phyloP scores from a whole-genome alignment of 2,888 invertebrate genomes.

The Synergus laeviventris region DNA sequence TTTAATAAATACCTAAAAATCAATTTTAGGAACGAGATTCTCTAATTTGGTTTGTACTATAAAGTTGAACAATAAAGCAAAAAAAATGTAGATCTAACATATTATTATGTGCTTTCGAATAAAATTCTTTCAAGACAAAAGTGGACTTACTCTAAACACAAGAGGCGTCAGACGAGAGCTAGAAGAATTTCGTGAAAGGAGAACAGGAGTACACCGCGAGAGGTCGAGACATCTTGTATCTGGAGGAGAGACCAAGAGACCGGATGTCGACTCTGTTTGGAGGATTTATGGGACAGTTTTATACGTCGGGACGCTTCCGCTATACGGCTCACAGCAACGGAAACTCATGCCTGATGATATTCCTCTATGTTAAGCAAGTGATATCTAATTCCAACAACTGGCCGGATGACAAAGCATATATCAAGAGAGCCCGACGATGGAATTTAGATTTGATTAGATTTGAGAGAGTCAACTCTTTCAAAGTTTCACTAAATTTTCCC shows the following conservation, averaged over 20 bases:
- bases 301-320: constrained; percentile 60
- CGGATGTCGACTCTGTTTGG: constrained; percentile 53
- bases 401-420: neutral
- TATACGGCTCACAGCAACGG: constrained; percentile 38
- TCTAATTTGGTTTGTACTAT: neutral
- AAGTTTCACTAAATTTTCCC: too few relatives aligned
- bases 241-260: constrained; percentile 42
- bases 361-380: neutral
- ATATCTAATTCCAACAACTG: neutral
- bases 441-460: too few relatives aligned
- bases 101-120: constrained; percentile 12
- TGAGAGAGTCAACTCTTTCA: too few relatives aligned
- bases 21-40: neutral
- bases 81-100: neutral
- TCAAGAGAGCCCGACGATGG: neutral
- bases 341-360: constrained; percentile 31
- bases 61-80: neutral
- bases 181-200: constrained; percentile 44
- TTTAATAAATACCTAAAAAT: neutral
- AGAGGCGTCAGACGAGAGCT: constrained; percentile 39
- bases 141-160: constrained; percentile 15
- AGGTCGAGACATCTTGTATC: constrained; percentile 43
- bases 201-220: constrained; percentile 40
- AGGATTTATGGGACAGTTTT: constrained; percentile 61
- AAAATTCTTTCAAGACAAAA: constrained; percentile 30